Conservation (phyloP, 2,888 invertebrate genomes). For the Drosophila nigricruria region DNA sequence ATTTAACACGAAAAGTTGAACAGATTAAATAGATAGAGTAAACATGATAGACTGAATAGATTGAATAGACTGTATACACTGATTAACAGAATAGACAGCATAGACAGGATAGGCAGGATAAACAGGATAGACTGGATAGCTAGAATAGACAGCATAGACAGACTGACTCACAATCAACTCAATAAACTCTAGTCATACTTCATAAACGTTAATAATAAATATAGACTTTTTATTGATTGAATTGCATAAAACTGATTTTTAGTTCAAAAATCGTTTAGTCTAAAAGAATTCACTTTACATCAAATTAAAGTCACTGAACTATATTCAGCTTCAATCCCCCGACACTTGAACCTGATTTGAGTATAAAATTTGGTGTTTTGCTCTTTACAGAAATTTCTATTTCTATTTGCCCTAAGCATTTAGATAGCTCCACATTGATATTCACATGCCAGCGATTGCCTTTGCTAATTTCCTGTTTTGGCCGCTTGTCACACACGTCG, state of each 20-base stretch:
- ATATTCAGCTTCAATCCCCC: background rate
- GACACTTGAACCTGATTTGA: background rate
- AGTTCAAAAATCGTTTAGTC: background rate
- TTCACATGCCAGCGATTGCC: background rate
- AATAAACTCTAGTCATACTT: background rate
- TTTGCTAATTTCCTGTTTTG: conserved; percentile 16
- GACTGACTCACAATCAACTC: background rate
- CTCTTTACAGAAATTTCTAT: background rate
- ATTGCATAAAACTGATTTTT: background rate
- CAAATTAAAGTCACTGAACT: background rate
- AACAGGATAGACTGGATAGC: background rate
- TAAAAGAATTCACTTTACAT: background rate
- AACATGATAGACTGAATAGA: background rate
- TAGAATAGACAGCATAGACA: background rate
- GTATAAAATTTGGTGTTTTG: background rate
- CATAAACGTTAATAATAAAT: background rate
- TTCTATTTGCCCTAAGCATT: background rate
- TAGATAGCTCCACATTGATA: background rate
- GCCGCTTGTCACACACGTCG: conserved; percentile 27
- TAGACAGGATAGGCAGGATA: no score
- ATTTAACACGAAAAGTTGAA: no score
- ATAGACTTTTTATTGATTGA: background rate
- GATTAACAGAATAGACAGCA: background rate
- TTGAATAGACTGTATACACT: background rate
- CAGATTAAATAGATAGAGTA: background rate